Evolutionary conservation across 2,888 invertebrate genomes (phyloP).

Genomic region (Tholera decimalis): DNA sequence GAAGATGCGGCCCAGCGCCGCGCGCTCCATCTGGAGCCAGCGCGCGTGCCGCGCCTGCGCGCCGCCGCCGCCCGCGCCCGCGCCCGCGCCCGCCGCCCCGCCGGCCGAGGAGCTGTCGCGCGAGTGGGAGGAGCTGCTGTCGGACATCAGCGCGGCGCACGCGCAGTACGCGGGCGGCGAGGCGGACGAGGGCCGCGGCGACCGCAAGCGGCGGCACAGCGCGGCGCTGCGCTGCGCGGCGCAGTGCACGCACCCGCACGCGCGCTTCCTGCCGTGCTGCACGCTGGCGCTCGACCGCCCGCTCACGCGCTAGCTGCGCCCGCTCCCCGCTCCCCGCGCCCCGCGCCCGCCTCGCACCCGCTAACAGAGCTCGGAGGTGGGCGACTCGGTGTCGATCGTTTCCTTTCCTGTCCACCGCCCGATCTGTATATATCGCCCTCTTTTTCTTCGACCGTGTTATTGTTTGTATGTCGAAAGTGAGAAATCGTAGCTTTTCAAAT

Average conservation of each 20-base stretch:
- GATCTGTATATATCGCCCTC: conserved; percentile 72
- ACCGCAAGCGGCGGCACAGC: conserved; percentile 92
- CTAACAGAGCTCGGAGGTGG: conserved; percentile 15
- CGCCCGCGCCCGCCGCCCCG: conserved; percentile 69
- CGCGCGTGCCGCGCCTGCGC: conserved; percentile 76
- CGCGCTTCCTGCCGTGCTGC: conserved; percentile 90
- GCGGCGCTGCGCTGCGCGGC: conserved; percentile 81
- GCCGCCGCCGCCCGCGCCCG: conserved; percentile 64
- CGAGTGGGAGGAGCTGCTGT: conserved; percentile 92
- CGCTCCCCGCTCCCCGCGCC: not conserved
- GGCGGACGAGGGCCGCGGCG: conserved; percentile 74
- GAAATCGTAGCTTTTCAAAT: conserved; percentile 57
- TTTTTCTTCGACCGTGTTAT: conserved; percentile 67
- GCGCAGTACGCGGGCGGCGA: conserved; percentile 84
- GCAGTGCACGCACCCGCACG: conserved; percentile 83
- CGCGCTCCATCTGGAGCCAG: conserved; percentile 74
- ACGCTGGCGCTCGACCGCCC: conserved; percentile 82
- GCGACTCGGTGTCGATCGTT: conserved; percentile 38
- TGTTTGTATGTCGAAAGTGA: conserved; percentile 54
- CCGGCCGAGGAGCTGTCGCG: conserved; percentile 88
- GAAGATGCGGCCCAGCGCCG: conserved; percentile 82
- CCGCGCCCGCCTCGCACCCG: conserved; percentile 15
- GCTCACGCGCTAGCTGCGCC: conserved; percentile 84
- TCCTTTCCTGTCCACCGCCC: conserved; percentile 59
- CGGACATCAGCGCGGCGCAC: conserved; percentile 91